Conservation (phyloP, 2,113 vertebrate species). For the Nycticorax nycticorax region DNA sequence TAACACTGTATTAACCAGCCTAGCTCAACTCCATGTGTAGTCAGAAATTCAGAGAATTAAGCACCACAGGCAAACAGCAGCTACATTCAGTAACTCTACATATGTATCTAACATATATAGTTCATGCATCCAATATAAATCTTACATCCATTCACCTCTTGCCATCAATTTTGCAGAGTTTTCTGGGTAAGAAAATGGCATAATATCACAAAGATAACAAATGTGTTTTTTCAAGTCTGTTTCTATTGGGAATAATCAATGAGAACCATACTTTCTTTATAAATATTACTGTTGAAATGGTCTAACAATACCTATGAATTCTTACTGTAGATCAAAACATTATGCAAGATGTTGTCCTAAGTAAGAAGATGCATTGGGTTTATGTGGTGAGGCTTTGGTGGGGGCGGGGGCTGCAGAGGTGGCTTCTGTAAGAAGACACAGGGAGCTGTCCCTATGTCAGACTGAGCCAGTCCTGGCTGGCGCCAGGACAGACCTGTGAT, state of each 20-base stretch:
- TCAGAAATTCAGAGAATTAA: not conserved
- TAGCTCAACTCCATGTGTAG: not conserved
- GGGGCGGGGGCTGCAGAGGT: not conserved
- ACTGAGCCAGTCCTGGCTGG: rapidly evolving
- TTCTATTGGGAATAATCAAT: not conserved
- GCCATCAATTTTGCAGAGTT: not conserved
- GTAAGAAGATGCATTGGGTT: not conserved
- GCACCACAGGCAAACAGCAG: not conserved
- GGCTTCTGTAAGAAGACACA: not conserved
- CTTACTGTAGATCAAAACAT: not conserved
- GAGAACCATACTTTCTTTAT: not conserved
- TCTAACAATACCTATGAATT: not conserved
- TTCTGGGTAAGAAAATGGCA: not conserved
- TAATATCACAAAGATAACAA: not conserved
- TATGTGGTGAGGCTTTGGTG: not conserved
- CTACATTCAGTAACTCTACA: not conserved
- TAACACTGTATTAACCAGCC: not conserved
- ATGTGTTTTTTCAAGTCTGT: not conserved
- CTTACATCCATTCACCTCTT: not conserved
- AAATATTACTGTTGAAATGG: not conserved
- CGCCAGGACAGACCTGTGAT: not conserved
- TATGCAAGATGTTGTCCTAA: not conserved
- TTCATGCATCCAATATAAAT: not conserved
- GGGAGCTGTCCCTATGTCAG: not conserved
- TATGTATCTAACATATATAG: not conserved